Percentiles rank a stretch among this genome's conserved stretches.
Evolutionary conservation across 2,888 invertebrate species (phyloP).

Genomic region (Macrosiphum euphorbiae): DNA sequence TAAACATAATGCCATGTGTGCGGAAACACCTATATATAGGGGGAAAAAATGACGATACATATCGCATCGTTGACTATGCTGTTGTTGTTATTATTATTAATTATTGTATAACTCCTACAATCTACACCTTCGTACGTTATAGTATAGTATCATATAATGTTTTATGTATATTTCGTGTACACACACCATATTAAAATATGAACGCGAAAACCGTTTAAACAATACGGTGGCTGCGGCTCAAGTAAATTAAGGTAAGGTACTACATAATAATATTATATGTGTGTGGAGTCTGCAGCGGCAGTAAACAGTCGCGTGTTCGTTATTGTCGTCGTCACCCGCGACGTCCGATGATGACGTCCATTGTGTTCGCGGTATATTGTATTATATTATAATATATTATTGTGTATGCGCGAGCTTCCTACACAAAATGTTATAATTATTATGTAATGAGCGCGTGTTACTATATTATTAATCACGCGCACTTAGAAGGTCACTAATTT

Average conservation of each 20-base stretch:
- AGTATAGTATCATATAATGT: neutral
- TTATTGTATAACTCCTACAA: neutral
- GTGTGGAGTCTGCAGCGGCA: neutral
- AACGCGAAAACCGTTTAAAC: slow-evolving; percentile 26
- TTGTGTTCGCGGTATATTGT: slow-evolving; percentile 12
- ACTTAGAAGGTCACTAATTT: neutral
- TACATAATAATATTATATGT: neutral
- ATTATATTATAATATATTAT: neutral
- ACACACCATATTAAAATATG: neutral
- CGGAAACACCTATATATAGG: neutral
- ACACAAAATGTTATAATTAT: neutral
- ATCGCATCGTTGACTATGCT: neutral
- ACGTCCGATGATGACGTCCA: slow-evolving; percentile 16
- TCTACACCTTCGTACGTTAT: neutral
- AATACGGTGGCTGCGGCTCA: neutral
- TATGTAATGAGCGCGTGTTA: neutral
- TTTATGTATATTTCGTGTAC: neutral
- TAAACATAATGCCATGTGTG: neutral
- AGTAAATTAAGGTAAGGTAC: neutral
- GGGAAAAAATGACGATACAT: neutral
- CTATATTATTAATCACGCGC: neutral
- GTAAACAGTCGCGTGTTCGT: slow-evolving; percentile 32
- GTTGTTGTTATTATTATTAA: neutral
- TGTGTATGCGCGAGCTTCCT: neutral
- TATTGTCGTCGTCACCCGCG: slow-evolving; percentile 31